Evolutionary conservation across 2,888 invertebrate genomes (phyloP).

Genomic region (Pachydiplax longipennis): DNA sequence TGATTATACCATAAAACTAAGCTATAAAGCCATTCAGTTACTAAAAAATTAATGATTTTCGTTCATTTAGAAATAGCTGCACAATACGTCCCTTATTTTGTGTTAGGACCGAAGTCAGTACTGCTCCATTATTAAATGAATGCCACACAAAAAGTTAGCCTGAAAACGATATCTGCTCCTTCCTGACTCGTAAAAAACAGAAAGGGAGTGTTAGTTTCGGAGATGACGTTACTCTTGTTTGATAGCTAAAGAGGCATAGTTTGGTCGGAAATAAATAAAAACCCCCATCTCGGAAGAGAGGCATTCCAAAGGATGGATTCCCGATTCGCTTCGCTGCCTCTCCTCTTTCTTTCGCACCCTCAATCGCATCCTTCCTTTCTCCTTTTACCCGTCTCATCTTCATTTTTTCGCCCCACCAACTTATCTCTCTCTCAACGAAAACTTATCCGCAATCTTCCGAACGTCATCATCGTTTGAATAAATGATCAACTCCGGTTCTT

Average conservation of each 20-base stretch:
- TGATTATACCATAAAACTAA: too few species aligned
- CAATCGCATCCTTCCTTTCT: neutral
- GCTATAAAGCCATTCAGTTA: too few species aligned
- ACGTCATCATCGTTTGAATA: neutral
- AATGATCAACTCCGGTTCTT: too few species aligned
- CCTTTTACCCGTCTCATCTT: neutral
- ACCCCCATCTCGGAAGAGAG: neutral
- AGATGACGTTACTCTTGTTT: neutral
- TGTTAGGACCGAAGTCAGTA: too few species aligned
- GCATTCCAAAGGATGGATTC: neutral
- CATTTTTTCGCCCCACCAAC: neutral
- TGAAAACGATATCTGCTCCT: too few species aligned
- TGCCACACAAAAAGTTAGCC: too few species aligned
- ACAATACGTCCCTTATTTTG: too few species aligned
- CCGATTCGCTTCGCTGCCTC: neutral
- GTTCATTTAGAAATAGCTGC: too few species aligned
- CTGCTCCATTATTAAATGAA: too few species aligned
- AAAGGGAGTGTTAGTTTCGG: neutral
- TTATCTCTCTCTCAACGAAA: neutral
- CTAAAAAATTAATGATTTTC: too few species aligned
- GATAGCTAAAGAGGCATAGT: neutral
- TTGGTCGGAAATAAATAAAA: neutral
- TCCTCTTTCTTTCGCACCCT: neutral
- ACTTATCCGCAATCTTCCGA: neutral
- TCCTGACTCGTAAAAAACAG: neutral